phyloP scores from a whole-genome alignment of 2,113 vertebrate species.

The Austrofundulus limnaeus region DNA sequence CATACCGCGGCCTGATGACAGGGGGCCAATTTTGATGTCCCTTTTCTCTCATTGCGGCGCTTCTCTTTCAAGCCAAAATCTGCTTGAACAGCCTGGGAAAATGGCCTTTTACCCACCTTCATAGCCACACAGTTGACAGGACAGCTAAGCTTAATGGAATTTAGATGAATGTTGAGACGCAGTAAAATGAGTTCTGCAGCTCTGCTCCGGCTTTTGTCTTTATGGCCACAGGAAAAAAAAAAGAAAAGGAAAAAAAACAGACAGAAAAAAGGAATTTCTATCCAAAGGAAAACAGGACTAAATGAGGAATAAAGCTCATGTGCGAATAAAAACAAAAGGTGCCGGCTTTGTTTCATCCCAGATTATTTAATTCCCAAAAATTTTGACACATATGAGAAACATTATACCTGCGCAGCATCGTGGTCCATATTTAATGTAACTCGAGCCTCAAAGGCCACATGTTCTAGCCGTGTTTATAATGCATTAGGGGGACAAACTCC shows the following conservation, averaged over 20 bases:
- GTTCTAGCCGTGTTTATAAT: slow-evolving; percentile 73
- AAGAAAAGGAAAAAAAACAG: not conserved
- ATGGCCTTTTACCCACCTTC: slow-evolving; percentile 64
- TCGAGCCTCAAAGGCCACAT: slow-evolving; percentile 74
- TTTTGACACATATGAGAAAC: slow-evolving; percentile 73
- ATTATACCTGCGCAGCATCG: slow-evolving; percentile 70
- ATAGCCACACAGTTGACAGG: slow-evolving; percentile 50
- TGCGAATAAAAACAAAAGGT: slow-evolving; percentile 50
- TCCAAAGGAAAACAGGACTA: slow-evolving; percentile 22
- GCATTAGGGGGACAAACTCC: slow-evolving; percentile 80
- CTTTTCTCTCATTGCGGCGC: slow-evolving; percentile 70
- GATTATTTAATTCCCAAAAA: slow-evolving; percentile 75
- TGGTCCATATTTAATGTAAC: slow-evolving; percentile 72
- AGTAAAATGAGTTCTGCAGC: slow-evolving; percentile 51
- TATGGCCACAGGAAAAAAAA: slow-evolving; percentile 26
- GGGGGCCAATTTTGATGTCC: slow-evolving; percentile 79
- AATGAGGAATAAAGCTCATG: slow-evolving; percentile 44
- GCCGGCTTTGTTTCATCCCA: slow-evolving; percentile 61
- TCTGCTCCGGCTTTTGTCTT: slow-evolving; percentile 46
- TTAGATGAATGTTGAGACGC: slow-evolving; percentile 45
- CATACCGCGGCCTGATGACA: slow-evolving; percentile 76
- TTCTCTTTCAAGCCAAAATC: slow-evolving; percentile 74
- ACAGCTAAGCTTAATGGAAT: slow-evolving; percentile 49
- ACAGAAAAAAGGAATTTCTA: slow-evolving; percentile 1
- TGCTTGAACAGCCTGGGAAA: slow-evolving; percentile 76